Evolutionary conservation across 2,888 invertebrate species (phyloP), one percentile per base, ranked within the genome.

Genomic region (Digitonthophagus gazella): DNA sequence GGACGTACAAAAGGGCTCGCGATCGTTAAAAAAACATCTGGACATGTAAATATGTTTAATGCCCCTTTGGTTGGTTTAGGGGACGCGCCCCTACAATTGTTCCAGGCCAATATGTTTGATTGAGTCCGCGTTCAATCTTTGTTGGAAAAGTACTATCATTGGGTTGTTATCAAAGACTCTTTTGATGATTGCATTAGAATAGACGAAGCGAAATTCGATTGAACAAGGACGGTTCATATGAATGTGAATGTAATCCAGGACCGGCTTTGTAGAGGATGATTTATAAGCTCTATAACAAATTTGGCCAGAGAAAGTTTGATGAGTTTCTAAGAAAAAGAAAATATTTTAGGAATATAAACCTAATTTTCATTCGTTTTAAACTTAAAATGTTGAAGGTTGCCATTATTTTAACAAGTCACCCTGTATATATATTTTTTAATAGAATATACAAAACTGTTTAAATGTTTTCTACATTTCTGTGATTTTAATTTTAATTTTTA

Each of bases 101-200:
- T 65, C 65, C 65, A 44, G n/a, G 19, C 15, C 64, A 66, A 56
- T 19, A 66, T 56, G 16, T 57, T 56, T 66, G 66, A 66, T 66
- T 66, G 56, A 56, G 71, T 70, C 69, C 63, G 72, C 68, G 71
- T 72, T 72, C 74, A 70, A 61, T n/a, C n/a, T n/a, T n/a, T n/a
- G 67, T 72, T 69, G 72, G 71, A 70, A 73, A 74, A 74, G 72
- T 74, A 70, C 73, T 73, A 73, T 72, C 72, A 72, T 68, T 65
- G 64, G 54, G 20, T 61, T n/a, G n/a, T n/a, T n/a, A n/a, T n/a
- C n/a, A n/a, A n/a, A n/a, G n/a, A n/a, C 69, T 70, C 71, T 63
- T 68, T 73, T 72, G 58, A 66, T 55, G 14, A 15, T 19, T 55
- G 18, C 8, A 66, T 66, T 66, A 11, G 57, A 66, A 66, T 4